Evolutionary conservation across 1,140 invertebrate species (phyloP).

Genomic region (Latrodectus geometricus): DNA sequence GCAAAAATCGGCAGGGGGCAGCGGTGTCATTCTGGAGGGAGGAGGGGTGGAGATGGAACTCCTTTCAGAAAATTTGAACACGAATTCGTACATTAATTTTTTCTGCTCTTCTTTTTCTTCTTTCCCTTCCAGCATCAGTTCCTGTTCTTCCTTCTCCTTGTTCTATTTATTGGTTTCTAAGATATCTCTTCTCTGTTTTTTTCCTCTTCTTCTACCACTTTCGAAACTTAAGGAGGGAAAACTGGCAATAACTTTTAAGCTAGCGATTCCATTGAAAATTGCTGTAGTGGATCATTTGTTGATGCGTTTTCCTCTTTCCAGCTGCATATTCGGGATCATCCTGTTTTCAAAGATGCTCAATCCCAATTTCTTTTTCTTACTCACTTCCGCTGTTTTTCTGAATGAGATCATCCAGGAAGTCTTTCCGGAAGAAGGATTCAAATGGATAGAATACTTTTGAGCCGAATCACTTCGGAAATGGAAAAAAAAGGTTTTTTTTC

Average conservation of each 20-base stretch:
- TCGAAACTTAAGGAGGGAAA: background rate
- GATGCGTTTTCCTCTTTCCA: background rate
- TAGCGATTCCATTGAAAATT: background rate
- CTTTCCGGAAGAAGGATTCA: background rate
- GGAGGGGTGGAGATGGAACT: background rate
- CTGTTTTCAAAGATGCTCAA: background rate
- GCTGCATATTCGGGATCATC: background rate
- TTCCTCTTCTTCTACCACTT: background rate
- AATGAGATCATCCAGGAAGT: background rate
- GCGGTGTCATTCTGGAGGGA: background rate
- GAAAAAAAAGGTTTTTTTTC: too few species aligned
- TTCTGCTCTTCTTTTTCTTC: background rate
- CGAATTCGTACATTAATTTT: slow-evolving; percentile 13
- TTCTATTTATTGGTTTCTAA: slow-evolving; percentile 29
- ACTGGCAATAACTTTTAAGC: slow-evolving; percentile 6
- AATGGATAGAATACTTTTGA: background rate
- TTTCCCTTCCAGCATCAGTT: background rate
- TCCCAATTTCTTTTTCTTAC: background rate
- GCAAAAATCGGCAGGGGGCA: slow-evolving; percentile 19
- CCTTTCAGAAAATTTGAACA: slow-evolving; percentile 10
- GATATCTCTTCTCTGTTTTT: slow-evolving; percentile 15
- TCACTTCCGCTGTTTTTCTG: background rate
- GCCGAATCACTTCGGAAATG: too few species aligned
- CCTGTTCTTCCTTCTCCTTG: background rate
- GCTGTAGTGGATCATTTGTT: background rate